A percentile compares a stretch with the other conserved stretches of the same genome.
Evolutionary conservation across 2,113 vertebrate species (phyloP).

Genomic region (Gulo gulo): DNA sequence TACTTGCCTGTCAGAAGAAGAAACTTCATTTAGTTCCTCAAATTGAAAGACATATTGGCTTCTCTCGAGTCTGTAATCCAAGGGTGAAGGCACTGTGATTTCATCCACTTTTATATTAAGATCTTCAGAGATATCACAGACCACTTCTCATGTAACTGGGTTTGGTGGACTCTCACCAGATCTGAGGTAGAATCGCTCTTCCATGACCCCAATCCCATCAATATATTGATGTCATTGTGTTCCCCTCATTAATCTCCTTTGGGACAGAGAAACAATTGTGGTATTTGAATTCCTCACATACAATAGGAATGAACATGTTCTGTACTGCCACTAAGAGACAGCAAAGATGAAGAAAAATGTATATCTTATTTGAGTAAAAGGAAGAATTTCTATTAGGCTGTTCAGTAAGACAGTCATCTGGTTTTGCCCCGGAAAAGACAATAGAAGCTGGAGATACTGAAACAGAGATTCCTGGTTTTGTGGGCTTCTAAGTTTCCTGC

Average conservation of each 20-base stretch:
- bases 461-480: not conserved
- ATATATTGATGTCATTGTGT: not conserved
- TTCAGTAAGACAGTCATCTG: not conserved
- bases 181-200: not conserved
- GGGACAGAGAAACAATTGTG: not conserved
- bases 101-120: not conserved
- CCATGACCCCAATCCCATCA: not conserved
- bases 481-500: not conserved
- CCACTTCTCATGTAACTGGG: not conserved
- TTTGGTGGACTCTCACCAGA: not conserved
- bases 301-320: not conserved
- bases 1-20: not conserved
- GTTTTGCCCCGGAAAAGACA: not conserved
- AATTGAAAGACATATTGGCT: not conserved
- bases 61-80: not conserved
- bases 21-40: not conserved
- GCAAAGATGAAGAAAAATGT: not conserved
- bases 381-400: not conserved
- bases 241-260: not conserved
- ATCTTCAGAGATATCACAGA: not conserved
- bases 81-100: not conserved
- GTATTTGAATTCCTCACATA: not conserved
- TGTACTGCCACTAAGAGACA: not conserved
- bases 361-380: not conserved
- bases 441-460: not conserved